Evolutionary conservation across 2,797 vertebrate genomes (phyloP).

Genomic region (Argya squamiceps): DNA sequence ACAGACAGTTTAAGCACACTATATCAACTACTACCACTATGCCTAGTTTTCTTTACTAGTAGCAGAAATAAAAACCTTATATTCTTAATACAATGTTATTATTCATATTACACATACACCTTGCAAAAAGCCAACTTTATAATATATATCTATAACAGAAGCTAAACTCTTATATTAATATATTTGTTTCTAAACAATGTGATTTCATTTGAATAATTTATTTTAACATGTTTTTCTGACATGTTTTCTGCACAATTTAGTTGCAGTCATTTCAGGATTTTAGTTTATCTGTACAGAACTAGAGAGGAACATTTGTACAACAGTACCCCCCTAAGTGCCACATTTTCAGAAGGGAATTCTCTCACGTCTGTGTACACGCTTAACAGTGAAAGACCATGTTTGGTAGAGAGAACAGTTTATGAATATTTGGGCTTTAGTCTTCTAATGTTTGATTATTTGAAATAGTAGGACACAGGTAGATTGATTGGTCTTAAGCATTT

Average conservation of each 20-base stretch:
- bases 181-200: neutral
- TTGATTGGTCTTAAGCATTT: neutral
- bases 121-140: too few relatives aligned
- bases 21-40: too few relatives aligned
- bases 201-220: neutral
- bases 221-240: neutral
- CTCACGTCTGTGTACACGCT: neutral
- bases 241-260: neutral
- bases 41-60: too few relatives aligned
- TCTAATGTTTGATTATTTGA: neutral
- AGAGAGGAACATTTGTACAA: neutral
- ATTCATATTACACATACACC: too few relatives aligned
- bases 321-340: fast-evolving
- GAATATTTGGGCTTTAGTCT: neutral
- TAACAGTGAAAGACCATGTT: neutral
- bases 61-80: too few relatives aligned
- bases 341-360: neutral
- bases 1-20: too few relatives aligned
- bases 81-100: too few relatives aligned
- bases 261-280: neutral
- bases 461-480: neutral
- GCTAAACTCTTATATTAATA: neutral
- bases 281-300: neutral
- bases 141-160: too few relatives aligned
- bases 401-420: neutral